A percentile compares a stretch with the other conserved stretches of the same genome.
Conservation (phyloP, 2,888 invertebrate species). For the Caenorhabditis plicata region DNA sequence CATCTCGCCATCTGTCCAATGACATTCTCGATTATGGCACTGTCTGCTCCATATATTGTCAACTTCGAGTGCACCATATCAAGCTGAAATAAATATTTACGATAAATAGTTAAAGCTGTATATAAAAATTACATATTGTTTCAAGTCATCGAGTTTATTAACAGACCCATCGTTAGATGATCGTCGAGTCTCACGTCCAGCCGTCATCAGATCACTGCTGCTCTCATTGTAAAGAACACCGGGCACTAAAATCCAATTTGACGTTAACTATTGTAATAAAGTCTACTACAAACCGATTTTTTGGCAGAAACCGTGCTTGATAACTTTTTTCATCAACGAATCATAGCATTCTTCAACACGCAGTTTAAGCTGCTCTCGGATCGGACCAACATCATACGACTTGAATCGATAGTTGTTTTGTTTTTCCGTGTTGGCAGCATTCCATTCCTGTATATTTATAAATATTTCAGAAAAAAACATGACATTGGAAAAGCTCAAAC, state of each 20-base stretch:
- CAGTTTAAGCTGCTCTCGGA: constrained; percentile 54
- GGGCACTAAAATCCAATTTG: too few relatives aligned
- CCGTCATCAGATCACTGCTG: constrained; percentile 37
- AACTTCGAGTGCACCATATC: constrained; percentile 52
- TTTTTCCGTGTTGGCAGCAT: constrained; percentile 50
- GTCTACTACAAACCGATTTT: too few relatives aligned
- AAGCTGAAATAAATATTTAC: constrained; percentile 41
- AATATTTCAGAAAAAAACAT: background rate
- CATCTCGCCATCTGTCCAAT: constrained; percentile 57
- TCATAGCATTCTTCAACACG: constrained; percentile 56
- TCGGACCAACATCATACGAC: constrained; percentile 52
- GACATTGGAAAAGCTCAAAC: too few relatives aligned
- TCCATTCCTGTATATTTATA: constrained; percentile 48
- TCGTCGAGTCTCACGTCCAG: constrained; percentile 25
- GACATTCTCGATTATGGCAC: constrained; percentile 45
- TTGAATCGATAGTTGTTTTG: constrained; percentile 53
- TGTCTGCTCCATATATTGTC: constrained; percentile 54
- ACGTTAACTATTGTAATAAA: too few relatives aligned
- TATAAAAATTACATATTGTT: constrained; percentile 41
- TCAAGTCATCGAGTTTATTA: constrained; percentile 47
- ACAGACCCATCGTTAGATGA: too few relatives aligned
- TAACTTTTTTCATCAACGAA: constrained; percentile 55
- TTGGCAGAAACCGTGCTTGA: constrained; percentile 57
- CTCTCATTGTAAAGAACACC: constrained; percentile 60
- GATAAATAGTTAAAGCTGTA: background rate